Conservation (phyloP, 2,797 vertebrate species). For the Sebastes diaconus region DNA sequence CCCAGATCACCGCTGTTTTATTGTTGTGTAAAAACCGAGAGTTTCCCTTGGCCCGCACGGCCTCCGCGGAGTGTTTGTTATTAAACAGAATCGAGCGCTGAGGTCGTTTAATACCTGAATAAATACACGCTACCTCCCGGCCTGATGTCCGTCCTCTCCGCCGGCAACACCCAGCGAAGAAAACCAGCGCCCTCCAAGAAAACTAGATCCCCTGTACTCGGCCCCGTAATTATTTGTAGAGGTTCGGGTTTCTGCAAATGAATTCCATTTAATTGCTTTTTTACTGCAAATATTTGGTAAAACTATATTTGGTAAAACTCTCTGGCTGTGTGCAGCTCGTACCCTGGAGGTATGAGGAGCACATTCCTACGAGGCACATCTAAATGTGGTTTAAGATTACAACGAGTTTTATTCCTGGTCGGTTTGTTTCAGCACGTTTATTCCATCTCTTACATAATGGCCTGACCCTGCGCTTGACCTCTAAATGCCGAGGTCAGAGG, state of each 20-base stretch:
- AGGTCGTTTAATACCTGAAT: constrained; percentile 68
- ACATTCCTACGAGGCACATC: constrained; percentile 40
- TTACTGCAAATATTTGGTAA: constrained; percentile 78
- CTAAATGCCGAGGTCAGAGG: constrained; percentile 8
- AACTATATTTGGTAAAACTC: constrained; percentile 76
- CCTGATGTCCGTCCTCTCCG: constrained; percentile 63
- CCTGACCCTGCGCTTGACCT: constrained; percentile 17
- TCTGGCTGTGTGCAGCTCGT: constrained; percentile 8
- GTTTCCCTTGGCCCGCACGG: constrained; percentile 56
- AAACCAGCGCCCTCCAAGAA: constrained; percentile 57
- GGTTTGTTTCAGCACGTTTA: constrained; percentile 5
- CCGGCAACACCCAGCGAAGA: constrained; percentile 48
- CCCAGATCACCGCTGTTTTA: constrained; percentile 43
- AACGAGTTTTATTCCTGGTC: background rate
- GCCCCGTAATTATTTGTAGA: constrained; percentile 73
- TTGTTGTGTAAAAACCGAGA: constrained; percentile 45
- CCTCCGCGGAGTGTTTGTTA: constrained; percentile 61
- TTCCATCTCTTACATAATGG: constrained; percentile 26
- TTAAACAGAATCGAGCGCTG: constrained; percentile 58
- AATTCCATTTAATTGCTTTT: constrained; percentile 78
- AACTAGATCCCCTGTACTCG: constrained; percentile 53
- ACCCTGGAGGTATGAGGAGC: constrained; percentile 26
- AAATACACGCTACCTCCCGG: constrained; percentile 72
- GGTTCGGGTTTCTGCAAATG: constrained; percentile 77
- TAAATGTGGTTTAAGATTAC: constrained; percentile 22